Evolutionary conservation across 2,797 vertebrate genomes (phyloP).

Genomic region (Periophthalmus magnuspinnatus): DNA sequence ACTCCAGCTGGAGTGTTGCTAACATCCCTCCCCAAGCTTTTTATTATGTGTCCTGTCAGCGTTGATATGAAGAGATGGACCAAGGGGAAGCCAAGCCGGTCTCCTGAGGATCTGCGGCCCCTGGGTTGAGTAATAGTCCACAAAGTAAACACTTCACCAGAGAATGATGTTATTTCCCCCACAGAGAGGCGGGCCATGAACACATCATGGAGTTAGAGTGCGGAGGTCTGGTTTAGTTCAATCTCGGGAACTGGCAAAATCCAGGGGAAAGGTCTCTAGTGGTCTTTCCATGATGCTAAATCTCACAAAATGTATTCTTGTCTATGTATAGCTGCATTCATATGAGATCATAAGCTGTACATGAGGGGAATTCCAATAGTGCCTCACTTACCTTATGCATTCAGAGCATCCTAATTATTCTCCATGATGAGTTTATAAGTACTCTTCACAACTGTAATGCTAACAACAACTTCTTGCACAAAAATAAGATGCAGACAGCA

Average conservation of each 20-base stretch:
- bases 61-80: constrained; percentile 40
- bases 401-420: too few species aligned
- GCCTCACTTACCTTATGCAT: too few species aligned
- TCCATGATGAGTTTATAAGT: too few species aligned
- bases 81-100: constrained; percentile 34
- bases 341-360: not conserved
- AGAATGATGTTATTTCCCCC: constrained; percentile 27
- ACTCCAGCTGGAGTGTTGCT: not conserved
- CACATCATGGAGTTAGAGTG: constrained; percentile 41
- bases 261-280: constrained; percentile 36
- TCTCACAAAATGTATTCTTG: not conserved
- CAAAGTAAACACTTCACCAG: constrained; percentile 58
- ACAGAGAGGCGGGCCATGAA: constrained; percentile 38
- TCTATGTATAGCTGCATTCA: not conserved
- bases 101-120: constrained; percentile 23
- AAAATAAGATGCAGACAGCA: too few species aligned
- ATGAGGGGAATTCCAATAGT: too few species aligned
- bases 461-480: too few species aligned
- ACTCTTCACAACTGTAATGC: too few species aligned
- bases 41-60: constrained; percentile 49
- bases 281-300: constrained; percentile 44
- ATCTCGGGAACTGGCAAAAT: constrained; percentile 45
- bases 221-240: constrained; percentile 33
- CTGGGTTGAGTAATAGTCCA: constrained; percentile 46
- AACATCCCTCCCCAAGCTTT: constrained; percentile 27